Base-by-base conservation (phyloP, 2,797 vertebrate species). In the Anguilla pacifica region DNA sequence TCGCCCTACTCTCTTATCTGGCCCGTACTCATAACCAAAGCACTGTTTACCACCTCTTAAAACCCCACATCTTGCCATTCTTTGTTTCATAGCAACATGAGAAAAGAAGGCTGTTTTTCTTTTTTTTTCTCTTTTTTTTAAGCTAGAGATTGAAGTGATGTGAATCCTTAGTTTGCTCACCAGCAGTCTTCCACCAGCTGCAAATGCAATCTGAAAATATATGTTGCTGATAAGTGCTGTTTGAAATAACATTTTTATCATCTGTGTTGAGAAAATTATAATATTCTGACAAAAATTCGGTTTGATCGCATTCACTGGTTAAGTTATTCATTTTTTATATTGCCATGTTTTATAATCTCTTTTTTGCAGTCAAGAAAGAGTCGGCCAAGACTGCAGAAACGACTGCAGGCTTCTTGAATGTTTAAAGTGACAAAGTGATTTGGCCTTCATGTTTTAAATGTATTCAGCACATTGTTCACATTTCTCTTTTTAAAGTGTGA, bases 1-100 rank as follows among this genome's bases (percentile, higher is more conserved):
- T 85, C 49, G 86, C 79, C 89, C 88, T 90, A 90, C 92, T 93
- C 94, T 93, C 92, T 92, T 94, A 95, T 94, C 93, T 93, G 90
- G 93, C 92, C 90, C 92, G 91, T 92, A 90, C 90, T 88, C 92
- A 88, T 92, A 94, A 91, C 91, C 89, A 89, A 91, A 89, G 91
- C 87, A 88, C 89, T 86, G 91, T 92, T 91, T 91, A 90, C 89
- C 90, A 88, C 91, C 87, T 90, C 91, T 91, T 91, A 89, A 91
- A 91, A 88, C 89, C 84, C 84, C 64, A 86, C 92, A 92, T 89
- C 88, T 90, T 91, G 85, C 85, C 89, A 87, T 91, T 92, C 91
- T 89, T 92, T 89, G 91, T 91, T 77, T 74, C 55, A 87, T 88
- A 88, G 84, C 89, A 91, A 87, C 28, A 53, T 55, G 81, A 87